Conservation (phyloP, 2,113 vertebrate genomes). For the Cyrtonyx montezumae region DNA sequence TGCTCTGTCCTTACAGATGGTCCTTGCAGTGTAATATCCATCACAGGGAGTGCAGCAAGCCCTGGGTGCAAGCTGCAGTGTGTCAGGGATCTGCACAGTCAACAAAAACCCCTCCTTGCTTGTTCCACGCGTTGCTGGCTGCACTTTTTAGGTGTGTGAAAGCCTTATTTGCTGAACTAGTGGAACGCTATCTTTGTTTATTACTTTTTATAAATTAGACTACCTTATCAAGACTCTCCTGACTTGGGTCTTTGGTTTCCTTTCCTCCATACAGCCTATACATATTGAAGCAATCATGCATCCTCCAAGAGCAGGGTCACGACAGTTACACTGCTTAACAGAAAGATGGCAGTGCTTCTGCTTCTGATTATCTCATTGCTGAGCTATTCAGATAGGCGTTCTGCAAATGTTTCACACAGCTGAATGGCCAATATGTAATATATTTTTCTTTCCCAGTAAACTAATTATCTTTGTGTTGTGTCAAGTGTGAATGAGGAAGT, state of each 20-base stretch:
- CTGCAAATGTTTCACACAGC: not conserved
- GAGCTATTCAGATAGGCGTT: constrained; percentile 23
- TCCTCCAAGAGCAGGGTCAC: not conserved
- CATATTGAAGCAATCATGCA: not conserved
- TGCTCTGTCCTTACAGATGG: not conserved
- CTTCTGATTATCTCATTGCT: not conserved
- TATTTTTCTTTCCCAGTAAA: not conserved
- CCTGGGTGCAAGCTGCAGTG: not conserved
- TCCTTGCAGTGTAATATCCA: not conserved
- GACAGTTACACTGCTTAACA: not conserved
- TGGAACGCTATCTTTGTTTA: not conserved
- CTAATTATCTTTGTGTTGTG: not conserved
- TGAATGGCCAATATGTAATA: not conserved
- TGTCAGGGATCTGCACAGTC: accelerated
- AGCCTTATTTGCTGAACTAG: not conserved
- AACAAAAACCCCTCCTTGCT: not conserved
- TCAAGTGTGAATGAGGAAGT: not conserved
- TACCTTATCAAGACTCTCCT: not conserved
- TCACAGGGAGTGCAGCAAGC: not conserved
- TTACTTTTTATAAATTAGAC: not conserved
- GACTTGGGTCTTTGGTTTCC: not conserved
- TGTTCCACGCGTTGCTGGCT: not conserved
- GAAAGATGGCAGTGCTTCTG: constrained; percentile 22
- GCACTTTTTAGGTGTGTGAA: not conserved
- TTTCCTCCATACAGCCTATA: not conserved